These are phyloP conservation scores for Epistrophe grossulariae DNA, from an alignment of 2,888 invertebrate genomes.

Conservation along the genomic window DNA sequence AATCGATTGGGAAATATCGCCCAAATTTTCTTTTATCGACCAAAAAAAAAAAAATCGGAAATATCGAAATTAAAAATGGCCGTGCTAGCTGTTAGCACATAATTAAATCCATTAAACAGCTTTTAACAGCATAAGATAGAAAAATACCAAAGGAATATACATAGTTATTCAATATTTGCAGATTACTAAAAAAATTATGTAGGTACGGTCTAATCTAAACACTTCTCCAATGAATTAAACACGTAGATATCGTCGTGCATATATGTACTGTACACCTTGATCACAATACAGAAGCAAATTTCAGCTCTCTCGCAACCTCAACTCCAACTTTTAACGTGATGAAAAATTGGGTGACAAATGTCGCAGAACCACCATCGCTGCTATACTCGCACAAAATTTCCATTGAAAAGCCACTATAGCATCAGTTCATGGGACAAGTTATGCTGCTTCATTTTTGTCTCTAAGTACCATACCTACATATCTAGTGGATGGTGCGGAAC, in stretches of 20 bases:
- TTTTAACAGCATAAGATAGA: neutral
- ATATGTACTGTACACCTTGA: too few relatives aligned
- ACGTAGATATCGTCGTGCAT: neutral
- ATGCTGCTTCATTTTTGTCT: constrained; percentile 31
- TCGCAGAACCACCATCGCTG: neutral
- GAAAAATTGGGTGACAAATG: constrained; percentile 22
- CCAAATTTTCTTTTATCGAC: too few relatives aligned
- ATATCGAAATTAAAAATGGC: too few relatives aligned
- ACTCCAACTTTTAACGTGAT: neutral
- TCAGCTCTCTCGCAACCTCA: neutral
- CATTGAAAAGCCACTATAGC: constrained; percentile 7
- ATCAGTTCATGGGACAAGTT: constrained; percentile 39
- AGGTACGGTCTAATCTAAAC: neutral
- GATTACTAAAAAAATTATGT: neutral
- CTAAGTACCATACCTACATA: constrained; percentile 15
- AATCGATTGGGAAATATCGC: too few relatives aligned
- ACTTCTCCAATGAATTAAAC: neutral
- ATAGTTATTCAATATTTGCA: neutral
- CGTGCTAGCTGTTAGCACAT: neutral
- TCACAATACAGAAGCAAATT: neutral
- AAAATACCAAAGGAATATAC: neutral
- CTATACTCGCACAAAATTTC: neutral
- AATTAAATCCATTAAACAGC: neutral
- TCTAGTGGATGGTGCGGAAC: constrained; percentile 12
- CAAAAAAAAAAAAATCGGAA: too few relatives aligned